A percentile compares a stretch with the other conserved stretches of the same genome.
These are phyloP conservation scores for Ctenodactylus gundi DNA, from an alignment of 2,113 vertebrate genomes.

Conservation along the genomic window DNA sequence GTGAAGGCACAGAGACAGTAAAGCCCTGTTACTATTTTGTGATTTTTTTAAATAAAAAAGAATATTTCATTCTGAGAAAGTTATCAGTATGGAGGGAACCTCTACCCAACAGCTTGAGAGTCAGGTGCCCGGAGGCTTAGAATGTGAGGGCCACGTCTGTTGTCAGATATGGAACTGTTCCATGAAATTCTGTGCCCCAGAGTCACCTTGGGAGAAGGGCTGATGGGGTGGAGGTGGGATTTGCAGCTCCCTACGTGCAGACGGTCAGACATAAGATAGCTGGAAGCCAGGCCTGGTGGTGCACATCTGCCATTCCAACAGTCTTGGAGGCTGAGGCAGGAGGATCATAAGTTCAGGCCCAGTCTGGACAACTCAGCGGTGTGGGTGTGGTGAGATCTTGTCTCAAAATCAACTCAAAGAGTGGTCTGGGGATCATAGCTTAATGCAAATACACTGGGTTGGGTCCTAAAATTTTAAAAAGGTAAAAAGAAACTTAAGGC, in stretches of 20 bases:
- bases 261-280: conserved; percentile 17
- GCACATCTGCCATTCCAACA: no score
- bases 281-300: no score
- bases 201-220: conserved; percentile 26
- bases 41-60: conserved; percentile 43
- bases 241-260: conserved; percentile 45
- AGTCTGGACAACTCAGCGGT: no score
- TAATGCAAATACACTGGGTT: no score
- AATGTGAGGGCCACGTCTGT: conserved; percentile 43
- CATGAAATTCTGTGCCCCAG: conserved; percentile 42
- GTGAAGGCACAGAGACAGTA: conserved; percentile 32
- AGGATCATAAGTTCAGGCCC: no score
- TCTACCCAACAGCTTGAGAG: conserved; percentile 58
- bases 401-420: no score
- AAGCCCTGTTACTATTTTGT: conserved; percentile 52
- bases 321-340: no score
- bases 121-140: conserved; percentile 65
- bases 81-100: conserved; percentile 39
- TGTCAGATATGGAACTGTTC: conserved; percentile 11
- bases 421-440: no score
- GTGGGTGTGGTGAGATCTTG: no score
- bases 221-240: conserved; percentile 19
- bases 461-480: no score
- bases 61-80: conserved; percentile 56
- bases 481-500: conserved; percentile 33